Evolutionary conservation across 2,113 vertebrate species (phyloP).

Genomic region (Oryctolagus cuniculus): DNA sequence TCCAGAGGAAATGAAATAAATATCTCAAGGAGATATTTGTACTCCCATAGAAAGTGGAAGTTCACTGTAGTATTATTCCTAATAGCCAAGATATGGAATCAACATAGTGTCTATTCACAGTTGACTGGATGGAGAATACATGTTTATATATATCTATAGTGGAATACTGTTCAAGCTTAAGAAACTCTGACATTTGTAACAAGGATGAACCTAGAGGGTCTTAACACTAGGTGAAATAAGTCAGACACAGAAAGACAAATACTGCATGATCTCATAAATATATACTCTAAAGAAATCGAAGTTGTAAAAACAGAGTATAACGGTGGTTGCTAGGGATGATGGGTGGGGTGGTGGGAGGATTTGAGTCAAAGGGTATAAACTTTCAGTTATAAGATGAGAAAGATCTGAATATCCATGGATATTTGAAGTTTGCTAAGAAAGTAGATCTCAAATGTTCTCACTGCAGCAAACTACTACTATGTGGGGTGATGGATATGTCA

Average conservation of each 20-base stretch:
- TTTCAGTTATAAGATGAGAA: neutral
- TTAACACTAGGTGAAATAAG: neutral
- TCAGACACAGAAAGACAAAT: neutral
- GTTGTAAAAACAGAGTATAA: neutral
- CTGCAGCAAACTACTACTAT: neutral
- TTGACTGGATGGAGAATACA: neutral
- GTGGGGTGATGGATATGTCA: conserved; percentile 1
- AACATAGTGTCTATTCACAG: neutral
- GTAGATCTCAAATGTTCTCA: neutral
- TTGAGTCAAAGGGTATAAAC: neutral
- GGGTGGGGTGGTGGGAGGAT: neutral
- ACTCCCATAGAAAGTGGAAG: too few relatives aligned
- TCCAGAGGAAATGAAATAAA: neutral
- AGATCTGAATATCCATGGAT: neutral
- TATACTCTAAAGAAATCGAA: neutral
- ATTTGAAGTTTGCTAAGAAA: neutral
- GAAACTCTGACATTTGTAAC: neutral
- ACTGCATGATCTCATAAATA: neutral
- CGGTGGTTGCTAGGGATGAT: neutral
- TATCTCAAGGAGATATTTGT: neutral
- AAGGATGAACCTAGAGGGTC: neutral
- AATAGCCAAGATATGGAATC: neutral
- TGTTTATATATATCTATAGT: neutral
- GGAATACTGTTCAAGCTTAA: neutral
- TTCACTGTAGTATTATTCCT: neutral